Evolutionary conservation across 2,888 invertebrate species (phyloP).

Genomic region (Phrixothrix hirtus): DNA sequence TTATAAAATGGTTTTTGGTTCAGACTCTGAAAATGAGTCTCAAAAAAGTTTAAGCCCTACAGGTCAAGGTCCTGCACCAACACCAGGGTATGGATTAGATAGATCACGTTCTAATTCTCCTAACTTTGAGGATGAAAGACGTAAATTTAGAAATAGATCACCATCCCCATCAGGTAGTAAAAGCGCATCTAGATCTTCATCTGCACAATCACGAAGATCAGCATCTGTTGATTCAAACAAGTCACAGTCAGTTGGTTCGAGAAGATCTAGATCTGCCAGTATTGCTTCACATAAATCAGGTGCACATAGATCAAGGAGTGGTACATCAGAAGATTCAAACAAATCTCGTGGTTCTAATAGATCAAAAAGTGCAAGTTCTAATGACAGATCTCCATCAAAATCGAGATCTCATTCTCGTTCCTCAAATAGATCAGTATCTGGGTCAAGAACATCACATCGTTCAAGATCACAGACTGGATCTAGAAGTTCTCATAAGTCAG

Average conservation of each 20-base stretch:
- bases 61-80: constrained; percentile 51
- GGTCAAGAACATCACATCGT: too few species aligned
- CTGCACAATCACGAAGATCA: constrained; percentile 22
- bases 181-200: constrained; percentile 19
- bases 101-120: constrained; percentile 49
- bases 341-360: constrained; percentile 34
- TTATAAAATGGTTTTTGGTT: constrained; percentile 52
- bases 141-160: constrained; percentile 25
- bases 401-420: constrained; percentile 23
- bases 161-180: neutral
- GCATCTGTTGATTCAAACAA: constrained; percentile 26
- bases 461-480: too few species aligned
- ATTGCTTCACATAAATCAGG: constrained; percentile 31
- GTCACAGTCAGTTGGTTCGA: constrained; percentile 17
- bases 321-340: constrained; percentile 22
- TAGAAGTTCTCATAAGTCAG: too few species aligned
- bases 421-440: constrained; percentile 35
- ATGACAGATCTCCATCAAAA: constrained; percentile 37
- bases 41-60: constrained; percentile 57
- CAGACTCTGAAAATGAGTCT: constrained; percentile 54
- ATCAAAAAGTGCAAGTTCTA: constrained; percentile 37
- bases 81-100: constrained; percentile 51
- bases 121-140: constrained; percentile 41
- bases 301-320: constrained; percentile 25
- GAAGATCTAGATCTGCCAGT: constrained; percentile 36